These are phyloP conservation scores for Conus ventricosus DNA, from an alignment of 1,140 invertebrate genomes.

Conservation along the genomic window DNA sequence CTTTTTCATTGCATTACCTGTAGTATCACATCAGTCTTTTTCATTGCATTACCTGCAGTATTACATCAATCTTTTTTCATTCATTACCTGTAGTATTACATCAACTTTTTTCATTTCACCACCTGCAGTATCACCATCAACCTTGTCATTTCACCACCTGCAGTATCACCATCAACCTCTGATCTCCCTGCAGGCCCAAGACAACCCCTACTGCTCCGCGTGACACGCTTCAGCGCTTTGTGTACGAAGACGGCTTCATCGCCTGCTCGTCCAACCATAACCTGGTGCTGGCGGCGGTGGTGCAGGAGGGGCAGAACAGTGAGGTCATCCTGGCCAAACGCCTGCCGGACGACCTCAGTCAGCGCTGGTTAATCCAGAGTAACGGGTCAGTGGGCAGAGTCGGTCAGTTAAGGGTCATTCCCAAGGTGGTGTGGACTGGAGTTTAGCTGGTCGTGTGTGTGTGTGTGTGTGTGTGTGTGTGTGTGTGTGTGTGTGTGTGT, in stretches of 20 bases:
- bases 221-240: conserved; percentile 68
- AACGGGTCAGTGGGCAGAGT: conserved; percentile 64
- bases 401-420: neutral
- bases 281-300: conserved; percentile 65
- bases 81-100: too few relatives aligned
- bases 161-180: too few relatives aligned
- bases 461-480: conserved; percentile 20
- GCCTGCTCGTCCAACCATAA: conserved; percentile 58
- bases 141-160: too few relatives aligned
- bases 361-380: conserved; percentile 68
- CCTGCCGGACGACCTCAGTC: conserved; percentile 69
- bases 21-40: too few relatives aligned
- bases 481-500: neutral
- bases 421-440: neutral
- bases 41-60: too few relatives aligned
- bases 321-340: conserved; percentile 69
- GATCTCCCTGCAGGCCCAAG: conserved; percentile 53
- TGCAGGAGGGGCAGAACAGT: conserved; percentile 63
- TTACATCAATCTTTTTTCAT: too few relatives aligned
- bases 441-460: neutral
- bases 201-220: conserved; percentile 54
- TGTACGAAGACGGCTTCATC: conserved; percentile 71
- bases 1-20: too few relatives aligned
- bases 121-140: too few relatives aligned
- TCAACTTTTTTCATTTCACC: too few relatives aligned